Conservation (phyloP, 2,888 invertebrate species). For the Latheticus oryzae region DNA sequence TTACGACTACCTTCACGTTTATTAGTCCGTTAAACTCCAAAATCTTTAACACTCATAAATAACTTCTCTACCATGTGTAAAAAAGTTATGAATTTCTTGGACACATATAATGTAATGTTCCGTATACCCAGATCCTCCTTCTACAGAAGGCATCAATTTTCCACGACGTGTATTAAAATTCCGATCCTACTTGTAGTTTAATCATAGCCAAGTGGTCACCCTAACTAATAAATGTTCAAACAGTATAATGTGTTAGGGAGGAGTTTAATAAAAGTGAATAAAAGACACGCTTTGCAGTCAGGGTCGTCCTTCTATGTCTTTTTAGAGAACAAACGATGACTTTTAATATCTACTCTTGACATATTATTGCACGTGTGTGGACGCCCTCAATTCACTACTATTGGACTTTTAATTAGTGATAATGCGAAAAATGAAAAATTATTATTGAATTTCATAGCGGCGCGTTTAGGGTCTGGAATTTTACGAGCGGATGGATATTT, state of each 20-base stretch:
- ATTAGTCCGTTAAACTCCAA: slow-evolving; percentile 7
- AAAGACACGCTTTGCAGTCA: slow-evolving; percentile 33
- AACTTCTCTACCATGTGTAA: slow-evolving; percentile 9
- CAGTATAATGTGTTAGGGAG: slow-evolving; percentile 58
- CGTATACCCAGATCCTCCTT: no score
- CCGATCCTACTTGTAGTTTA: slow-evolving; percentile 58
- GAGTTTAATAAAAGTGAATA: slow-evolving; percentile 55
- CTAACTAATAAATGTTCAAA: slow-evolving; percentile 64
- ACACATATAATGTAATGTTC: no score
- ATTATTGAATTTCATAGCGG: slow-evolving; percentile 6
- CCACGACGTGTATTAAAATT: slow-evolving; percentile 64
- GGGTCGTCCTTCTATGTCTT: slow-evolving; percentile 39
- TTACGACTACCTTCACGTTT: slow-evolving; percentile 4
- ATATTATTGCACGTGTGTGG: slow-evolving; percentile 33
- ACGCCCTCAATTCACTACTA: slow-evolving; percentile 3
- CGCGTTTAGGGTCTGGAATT: neutral
- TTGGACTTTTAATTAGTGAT: slow-evolving; percentile 11
- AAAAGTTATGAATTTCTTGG: slow-evolving; percentile 24
- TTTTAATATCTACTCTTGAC: slow-evolving; percentile 36
- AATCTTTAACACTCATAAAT: slow-evolving; percentile 17
- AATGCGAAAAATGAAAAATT: slow-evolving; percentile 19
- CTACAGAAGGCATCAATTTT: slow-evolving; percentile 60
- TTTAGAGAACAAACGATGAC: slow-evolving; percentile 25
- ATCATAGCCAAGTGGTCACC: slow-evolving; percentile 64
- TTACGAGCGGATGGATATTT: slow-evolving; percentile 7